A percentile compares a stretch with the other conserved stretches of the same genome.
Evolutionary conservation across 2,113 vertebrate genomes (phyloP).

Genomic region (Macroglossus sobrinus): DNA sequence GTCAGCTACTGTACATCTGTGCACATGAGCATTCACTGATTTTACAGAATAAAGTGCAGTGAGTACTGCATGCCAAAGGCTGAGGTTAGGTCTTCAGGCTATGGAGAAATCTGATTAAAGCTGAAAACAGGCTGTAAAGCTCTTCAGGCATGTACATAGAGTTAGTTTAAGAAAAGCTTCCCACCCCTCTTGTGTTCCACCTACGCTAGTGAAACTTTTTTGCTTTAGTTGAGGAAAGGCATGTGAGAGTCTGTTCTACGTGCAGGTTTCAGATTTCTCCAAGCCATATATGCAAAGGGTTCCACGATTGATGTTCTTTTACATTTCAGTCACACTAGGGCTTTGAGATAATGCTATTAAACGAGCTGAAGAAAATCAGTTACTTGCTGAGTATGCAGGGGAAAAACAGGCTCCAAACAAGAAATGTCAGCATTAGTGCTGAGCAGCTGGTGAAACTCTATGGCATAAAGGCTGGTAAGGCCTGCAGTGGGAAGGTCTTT

Average conservation of each 20-base stretch:
- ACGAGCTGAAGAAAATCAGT: neutral
- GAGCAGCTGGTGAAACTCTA: neutral
- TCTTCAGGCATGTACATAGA: neutral
- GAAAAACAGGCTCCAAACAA: neutral
- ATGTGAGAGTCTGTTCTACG: neutral
- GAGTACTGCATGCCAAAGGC: neutral
- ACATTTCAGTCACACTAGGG: neutral
- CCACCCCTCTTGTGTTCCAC: neutral
- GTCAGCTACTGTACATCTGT: neutral
- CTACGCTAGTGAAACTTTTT: neutral
- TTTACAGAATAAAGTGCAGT: constrained; percentile 26
- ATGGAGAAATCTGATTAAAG: constrained; percentile 44
- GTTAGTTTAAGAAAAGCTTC: neutral
- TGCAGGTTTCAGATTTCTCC: constrained; percentile 11
- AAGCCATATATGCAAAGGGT: neutral
- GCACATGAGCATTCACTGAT: neutral
- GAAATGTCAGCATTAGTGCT: neutral
- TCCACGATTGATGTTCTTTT: constrained; percentile 9
- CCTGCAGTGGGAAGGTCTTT: neutral
- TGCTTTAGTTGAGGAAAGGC: neutral
- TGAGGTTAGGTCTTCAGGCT: neutral
- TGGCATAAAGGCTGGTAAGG: neutral
- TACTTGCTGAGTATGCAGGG: neutral
- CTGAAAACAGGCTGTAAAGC: neutral
- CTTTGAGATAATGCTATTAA: constrained; percentile 15